These are phyloP conservation scores for Melieria picta DNA, from an alignment of 2,888 invertebrate genomes.

Conservation along the genomic window DNA sequence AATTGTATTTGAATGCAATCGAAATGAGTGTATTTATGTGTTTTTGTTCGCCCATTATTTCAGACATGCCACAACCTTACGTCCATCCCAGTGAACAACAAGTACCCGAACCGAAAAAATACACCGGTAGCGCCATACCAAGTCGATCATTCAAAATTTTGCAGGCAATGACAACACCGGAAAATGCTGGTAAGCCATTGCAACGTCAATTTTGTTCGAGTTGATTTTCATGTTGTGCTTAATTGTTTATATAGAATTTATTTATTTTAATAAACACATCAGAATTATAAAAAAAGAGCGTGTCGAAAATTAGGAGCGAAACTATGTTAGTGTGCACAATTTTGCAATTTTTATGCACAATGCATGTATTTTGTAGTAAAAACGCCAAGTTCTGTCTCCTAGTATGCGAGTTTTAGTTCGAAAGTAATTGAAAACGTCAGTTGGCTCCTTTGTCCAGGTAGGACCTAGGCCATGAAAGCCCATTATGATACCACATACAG, in stretches of 20 bases:
- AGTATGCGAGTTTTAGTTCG: too few species aligned
- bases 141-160: constrained; percentile 82
- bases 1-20: background rate
- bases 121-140: constrained; percentile 82
- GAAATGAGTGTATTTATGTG: background rate
- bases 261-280: background rate
- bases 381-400: too few species aligned
- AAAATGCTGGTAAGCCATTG: constrained; percentile 70
- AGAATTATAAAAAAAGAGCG: too few species aligned
- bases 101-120: constrained; percentile 76
- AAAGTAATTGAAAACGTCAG: too few species aligned
- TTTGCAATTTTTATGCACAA: too few species aligned
- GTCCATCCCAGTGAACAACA: constrained; percentile 76
- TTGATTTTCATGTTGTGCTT: background rate
- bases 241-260: background rate
- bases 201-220: background rate
- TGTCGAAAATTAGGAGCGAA: too few species aligned
- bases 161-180: constrained; percentile 81
- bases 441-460: too few species aligned
- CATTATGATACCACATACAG: too few species aligned
- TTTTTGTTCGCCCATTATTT: constrained; percentile 7
- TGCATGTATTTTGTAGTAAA: too few species aligned
- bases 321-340: background rate
- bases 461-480: too few species aligned
- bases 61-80: constrained; percentile 63